Base-by-base conservation (phyloP, 2,113 vertebrate species). In the Pterocles gutturalis region DNA sequence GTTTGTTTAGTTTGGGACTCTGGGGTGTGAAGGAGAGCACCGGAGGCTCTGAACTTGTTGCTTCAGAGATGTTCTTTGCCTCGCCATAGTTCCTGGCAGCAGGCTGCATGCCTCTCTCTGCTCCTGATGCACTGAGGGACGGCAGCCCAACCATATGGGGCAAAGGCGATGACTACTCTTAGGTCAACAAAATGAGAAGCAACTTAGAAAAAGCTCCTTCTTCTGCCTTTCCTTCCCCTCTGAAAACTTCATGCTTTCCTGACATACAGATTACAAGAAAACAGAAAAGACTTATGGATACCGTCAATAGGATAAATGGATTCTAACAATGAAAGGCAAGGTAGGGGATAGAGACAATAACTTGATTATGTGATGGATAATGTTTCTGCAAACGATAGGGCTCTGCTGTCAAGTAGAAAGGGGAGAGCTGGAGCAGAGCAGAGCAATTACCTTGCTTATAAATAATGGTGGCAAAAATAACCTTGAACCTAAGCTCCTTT, bases 1-100 rank as follows among this genome's bases (percentile, higher is more conserved):
- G 41, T 78, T 93, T 95, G 67, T 87, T 95, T 94, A 70, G 51
- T 6, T 93, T 93, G 84, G 71, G 64, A 33, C 58, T 55, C 28
- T 54, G 60, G 60, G 25, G 87, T 88, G 69, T 93, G 91, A 96
- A 97, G 26, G 46, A 55, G 87, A 95, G 24, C 81, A 72, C 13
- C 2, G 15, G 73, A 62, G 55, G 67, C 69, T 82, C 82, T 89
- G 92, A 77, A 66, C 54, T 96, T 67, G 5, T n/a, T 91, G 29
- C 66, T 93, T 73, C 48, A 51, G 72, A 93, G 41, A 53, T 22
- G 22, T 81, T 77, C 87, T 93, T 87, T 83, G 82, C 54, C 28
- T 78, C 5, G 3, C 20, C 76, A 2, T 8, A 33, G 46, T 18
- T 96, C 8, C 83, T 89, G 89, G 53, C 43, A 94, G 57, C 49